phyloP scores from a whole-genome alignment of 1,140 invertebrate genomes.

The Pseudomyrmex dendroicus region DNA sequence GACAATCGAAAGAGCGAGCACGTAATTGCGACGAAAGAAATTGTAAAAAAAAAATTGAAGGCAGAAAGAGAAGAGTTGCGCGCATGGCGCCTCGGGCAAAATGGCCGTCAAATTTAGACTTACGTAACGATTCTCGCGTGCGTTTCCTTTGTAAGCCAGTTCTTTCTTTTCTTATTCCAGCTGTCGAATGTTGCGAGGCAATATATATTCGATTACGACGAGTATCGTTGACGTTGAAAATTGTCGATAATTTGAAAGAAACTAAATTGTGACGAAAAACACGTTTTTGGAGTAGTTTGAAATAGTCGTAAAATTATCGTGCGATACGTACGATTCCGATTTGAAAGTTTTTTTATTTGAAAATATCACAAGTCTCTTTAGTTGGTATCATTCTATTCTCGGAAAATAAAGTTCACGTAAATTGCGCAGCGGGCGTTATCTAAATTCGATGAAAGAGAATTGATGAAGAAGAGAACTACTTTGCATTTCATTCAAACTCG shows the following conservation, averaged over 20 bases:
- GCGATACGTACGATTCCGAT: no score
- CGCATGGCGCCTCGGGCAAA: constrained; percentile 69
- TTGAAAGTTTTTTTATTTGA: not conserved
- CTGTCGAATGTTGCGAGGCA: constrained; percentile 29
- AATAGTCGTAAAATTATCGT: no score
- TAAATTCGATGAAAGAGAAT: not conserved
- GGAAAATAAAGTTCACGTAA: constrained; percentile 8
- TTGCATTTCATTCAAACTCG: not conserved
- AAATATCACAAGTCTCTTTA: not conserved
- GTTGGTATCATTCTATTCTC: not conserved
- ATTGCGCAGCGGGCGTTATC: not conserved
- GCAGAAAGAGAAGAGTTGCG: no score
- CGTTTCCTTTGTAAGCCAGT: constrained; percentile 65
- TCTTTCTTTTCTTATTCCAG: constrained; percentile 61
- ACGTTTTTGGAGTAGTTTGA: no score
- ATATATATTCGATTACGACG: not conserved
- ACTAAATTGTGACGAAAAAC: no score
- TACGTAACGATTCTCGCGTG: constrained; percentile 78
- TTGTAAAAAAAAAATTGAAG: not conserved
- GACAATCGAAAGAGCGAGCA: constrained; percentile 77
- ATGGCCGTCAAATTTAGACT: constrained; percentile 83
- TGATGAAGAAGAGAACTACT: no score
- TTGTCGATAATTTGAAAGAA: not conserved
- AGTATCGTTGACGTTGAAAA: not conserved
- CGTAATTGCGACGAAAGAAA: not conserved